A percentile compares a stretch with the other conserved stretches of the same genome.
Evolutionary conservation across 2,113 vertebrate genomes (phyloP).

Genomic region (Morone saxatilis): DNA sequence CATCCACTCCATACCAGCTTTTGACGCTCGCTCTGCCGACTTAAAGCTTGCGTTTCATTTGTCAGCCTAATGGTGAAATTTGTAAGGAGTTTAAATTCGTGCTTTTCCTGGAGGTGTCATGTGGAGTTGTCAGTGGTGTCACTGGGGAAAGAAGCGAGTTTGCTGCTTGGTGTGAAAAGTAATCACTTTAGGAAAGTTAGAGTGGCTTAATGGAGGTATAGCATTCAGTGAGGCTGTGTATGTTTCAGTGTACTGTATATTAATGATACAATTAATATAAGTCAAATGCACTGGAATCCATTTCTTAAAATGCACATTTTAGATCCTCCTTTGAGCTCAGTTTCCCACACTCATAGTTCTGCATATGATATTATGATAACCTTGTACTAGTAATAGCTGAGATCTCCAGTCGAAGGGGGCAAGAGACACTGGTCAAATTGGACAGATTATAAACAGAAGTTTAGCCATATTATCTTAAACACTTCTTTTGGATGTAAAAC

Average conservation of each 20-base stretch:
- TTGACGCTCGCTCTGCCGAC: constrained; percentile 70
- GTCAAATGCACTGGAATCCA: constrained; percentile 2
- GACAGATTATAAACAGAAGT: neutral
- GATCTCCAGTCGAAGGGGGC: neutral
- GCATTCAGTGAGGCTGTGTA: constrained; percentile 16
- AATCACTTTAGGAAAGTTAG: constrained; percentile 66
- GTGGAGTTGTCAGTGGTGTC: constrained; percentile 61
- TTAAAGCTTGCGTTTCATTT: constrained; percentile 79
- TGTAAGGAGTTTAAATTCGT: constrained; percentile 79
- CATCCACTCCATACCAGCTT: constrained; percentile 72
- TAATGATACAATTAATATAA: constrained; percentile 6
- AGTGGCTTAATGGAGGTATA: constrained; percentile 23
- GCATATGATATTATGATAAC: neutral
- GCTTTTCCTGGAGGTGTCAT: constrained; percentile 69
- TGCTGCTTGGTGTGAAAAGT: constrained; percentile 53
- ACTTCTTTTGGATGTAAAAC: neutral
- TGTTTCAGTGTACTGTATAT: neutral
- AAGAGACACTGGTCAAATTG: neutral
- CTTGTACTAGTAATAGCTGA: neutral
- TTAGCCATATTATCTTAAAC: neutral
- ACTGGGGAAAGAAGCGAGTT: constrained; percentile 37
- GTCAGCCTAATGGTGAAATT: constrained; percentile 82
- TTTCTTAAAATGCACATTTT: neutral
- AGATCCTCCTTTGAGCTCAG: neutral
- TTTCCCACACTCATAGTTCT: neutral